phyloP scores from a whole-genome alignment of 2,888 invertebrate genomes.

The Cosmia trapezina region DNA sequence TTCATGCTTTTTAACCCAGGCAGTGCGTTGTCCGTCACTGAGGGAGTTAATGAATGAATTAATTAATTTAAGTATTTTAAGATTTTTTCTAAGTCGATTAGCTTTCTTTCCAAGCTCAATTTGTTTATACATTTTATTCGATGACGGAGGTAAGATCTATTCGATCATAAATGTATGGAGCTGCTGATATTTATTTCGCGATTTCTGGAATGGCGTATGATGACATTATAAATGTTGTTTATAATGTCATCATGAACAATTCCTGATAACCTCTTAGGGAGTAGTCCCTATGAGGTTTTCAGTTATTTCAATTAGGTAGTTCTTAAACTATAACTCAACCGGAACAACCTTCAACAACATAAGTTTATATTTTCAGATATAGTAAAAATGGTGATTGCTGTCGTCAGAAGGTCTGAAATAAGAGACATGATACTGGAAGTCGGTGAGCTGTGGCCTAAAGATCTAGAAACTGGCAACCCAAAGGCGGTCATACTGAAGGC shows the following conservation, averaged over 20 bases:
- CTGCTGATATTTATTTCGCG: neutral
- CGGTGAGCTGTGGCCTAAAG: slow-evolving; percentile 65
- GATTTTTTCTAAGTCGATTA: too few relatives aligned
- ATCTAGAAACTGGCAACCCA: slow-evolving; percentile 14
- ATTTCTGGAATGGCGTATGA: too few relatives aligned
- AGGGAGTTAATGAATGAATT: too few relatives aligned
- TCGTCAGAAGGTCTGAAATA: slow-evolving; percentile 52
- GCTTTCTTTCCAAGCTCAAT: too few relatives aligned
- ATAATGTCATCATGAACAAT: too few relatives aligned
- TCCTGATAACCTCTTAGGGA: too few relatives aligned
- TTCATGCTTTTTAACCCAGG: neutral
- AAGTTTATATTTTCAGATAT: slow-evolving; percentile 47
- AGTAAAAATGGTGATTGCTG: slow-evolving; percentile 49
- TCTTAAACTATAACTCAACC: neutral
- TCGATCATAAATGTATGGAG: neutral
- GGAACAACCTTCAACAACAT: neutral
- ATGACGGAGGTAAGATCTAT: neutral
- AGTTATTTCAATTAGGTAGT: neutral
- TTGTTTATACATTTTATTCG: neutral
- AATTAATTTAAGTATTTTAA: too few relatives aligned
- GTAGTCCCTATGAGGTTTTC: neutral
- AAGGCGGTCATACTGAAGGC: slow-evolving; percentile 44
- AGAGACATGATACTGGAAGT: slow-evolving; percentile 57
- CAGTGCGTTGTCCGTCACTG: neutral
- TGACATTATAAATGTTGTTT: too few relatives aligned